Conservation (phyloP, 2,797 vertebrate genomes). For the Sebastolobus alascanus region DNA sequence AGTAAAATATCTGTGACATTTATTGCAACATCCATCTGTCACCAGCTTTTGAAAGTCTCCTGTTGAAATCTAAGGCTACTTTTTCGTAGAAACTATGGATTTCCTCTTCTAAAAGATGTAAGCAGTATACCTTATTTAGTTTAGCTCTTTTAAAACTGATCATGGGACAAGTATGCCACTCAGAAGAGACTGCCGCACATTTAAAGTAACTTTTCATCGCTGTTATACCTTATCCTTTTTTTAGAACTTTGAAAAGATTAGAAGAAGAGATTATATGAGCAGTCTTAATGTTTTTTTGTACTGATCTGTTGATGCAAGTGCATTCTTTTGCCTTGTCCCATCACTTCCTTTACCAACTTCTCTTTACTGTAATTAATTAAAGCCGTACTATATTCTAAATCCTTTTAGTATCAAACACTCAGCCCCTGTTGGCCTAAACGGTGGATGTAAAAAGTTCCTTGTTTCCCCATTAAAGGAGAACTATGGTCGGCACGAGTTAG, state of each 20-base stretch:
- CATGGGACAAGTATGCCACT: conserved; percentile 8
- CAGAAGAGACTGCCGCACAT: conserved; percentile 22
- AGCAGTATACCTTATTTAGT: conserved; percentile 15
- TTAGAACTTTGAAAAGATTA: not conserved
- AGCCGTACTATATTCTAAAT: not conserved
- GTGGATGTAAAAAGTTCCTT: not conserved
- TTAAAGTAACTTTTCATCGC: conserved; percentile 5
- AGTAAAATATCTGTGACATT: conserved; percentile 14
- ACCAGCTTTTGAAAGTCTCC: conserved; percentile 12
- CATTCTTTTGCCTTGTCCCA: conserved; percentile 34
- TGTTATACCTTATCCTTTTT: conserved; percentile 27
- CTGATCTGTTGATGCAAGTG: conserved; percentile 45
- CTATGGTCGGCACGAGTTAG: not conserved
- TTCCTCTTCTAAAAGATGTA: conserved; percentile 4
- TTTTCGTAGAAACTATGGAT: conserved; percentile 1
- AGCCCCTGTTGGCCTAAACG: not conserved
- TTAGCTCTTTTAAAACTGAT: conserved; percentile 30
- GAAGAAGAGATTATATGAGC: not conserved
- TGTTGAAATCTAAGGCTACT: not conserved
- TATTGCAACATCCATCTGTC: not conserved
- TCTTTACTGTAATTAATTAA: conserved; percentile 1
- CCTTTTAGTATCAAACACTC: not conserved
- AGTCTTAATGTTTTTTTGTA: conserved; percentile 44
- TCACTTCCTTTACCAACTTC: conserved; percentile 10
- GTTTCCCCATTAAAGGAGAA: not conserved